Conservation (phyloP, 2,797 vertebrate species). For the Triplophysa bombifrons region DNA sequence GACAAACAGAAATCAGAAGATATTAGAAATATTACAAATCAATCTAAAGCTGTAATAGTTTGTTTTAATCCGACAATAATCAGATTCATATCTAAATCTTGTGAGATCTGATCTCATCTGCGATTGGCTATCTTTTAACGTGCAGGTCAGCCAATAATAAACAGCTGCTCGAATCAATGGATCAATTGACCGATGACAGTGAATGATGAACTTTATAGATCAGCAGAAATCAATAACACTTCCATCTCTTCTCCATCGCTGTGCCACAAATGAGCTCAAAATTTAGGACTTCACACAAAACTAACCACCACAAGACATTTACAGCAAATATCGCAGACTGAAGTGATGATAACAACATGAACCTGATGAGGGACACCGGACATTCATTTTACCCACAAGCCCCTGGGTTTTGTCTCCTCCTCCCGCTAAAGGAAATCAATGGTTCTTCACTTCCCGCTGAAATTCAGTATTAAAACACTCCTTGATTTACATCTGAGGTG, state of each 20-base stretch:
- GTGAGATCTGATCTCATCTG: conserved; percentile 57
- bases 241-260: background rate
- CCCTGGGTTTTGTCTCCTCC: conserved; percentile 69
- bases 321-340: background rate
- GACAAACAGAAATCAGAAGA: no score
- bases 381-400: background rate
- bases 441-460: conserved; percentile 59
- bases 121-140: conserved; percentile 58
- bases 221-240: conserved; percentile 65
- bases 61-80: background rate
- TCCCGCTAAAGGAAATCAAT: conserved; percentile 77
- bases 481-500: conserved; percentile 50
- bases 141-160: conserved; percentile 29
- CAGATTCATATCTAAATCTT: background rate
- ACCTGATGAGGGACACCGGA: background rate
- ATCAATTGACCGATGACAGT: conserved; percentile 75
- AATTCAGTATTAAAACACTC: conserved; percentile 61
- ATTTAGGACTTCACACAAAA: background rate
- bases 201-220: conserved; percentile 69
- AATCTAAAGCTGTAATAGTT: no score
- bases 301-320: background rate
- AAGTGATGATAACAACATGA: background rate
- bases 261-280: conserved; percentile 13
- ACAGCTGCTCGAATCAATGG: conserved; percentile 72
- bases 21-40: no score